phyloP scores from a whole-genome alignment of 2,113 vertebrate genomes.

The Oreochromis tanganicae region DNA sequence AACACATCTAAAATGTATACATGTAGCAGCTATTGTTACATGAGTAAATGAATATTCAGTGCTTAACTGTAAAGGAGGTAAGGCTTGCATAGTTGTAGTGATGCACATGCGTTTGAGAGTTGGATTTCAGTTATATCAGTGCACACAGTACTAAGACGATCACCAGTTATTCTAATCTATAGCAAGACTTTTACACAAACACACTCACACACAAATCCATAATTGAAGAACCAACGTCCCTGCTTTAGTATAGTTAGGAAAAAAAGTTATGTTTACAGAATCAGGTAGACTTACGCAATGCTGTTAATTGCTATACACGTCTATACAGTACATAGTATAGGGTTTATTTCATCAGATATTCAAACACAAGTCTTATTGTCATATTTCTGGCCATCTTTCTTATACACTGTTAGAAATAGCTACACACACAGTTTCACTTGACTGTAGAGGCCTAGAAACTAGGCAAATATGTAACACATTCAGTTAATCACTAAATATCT shows the following conservation, averaged over 20 bases:
- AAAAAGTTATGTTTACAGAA: constrained; percentile 11
- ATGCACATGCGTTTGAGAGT: constrained; percentile 38
- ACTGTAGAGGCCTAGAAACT: background rate
- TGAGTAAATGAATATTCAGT: constrained; percentile 12
- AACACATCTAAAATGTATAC: background rate
- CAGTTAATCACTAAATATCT: background rate
- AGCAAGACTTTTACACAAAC: constrained; percentile 10
- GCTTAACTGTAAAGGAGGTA: constrained; percentile 18
- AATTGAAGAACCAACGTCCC: background rate
- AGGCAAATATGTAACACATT: background rate
- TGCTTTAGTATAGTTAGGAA: background rate
- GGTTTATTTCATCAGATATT: background rate
- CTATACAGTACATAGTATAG: background rate
- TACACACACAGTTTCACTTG: background rate
- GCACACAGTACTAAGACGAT: background rate
- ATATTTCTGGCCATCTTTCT: background rate
- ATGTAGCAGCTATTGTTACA: constrained; percentile 28
- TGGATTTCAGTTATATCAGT: constrained; percentile 7
- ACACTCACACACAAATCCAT: background rate
- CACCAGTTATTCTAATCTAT: background rate
- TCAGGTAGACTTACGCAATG: constrained; percentile 6
- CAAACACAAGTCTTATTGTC: background rate
- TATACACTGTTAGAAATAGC: background rate
- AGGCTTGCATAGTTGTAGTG: constrained; percentile 60
- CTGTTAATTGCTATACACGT: background rate